Evolutionary conservation across 2,888 invertebrate genomes (phyloP).

Genomic region (Clitarchus hookeri): DNA sequence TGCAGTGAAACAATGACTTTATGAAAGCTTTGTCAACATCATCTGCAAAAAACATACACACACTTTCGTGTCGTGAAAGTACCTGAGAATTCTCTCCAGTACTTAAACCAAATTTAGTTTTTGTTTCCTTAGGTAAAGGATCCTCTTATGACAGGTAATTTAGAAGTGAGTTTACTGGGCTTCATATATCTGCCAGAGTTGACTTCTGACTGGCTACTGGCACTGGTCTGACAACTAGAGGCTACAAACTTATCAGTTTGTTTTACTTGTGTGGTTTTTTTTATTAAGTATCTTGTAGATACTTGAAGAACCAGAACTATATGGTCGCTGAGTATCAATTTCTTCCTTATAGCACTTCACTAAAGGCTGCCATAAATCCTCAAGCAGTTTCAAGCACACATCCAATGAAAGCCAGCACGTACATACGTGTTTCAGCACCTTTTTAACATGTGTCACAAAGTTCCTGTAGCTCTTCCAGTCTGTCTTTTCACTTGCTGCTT

Average conservation of each 20-base stretch:
- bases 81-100: neutral
- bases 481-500: neutral
- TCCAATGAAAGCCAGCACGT: neutral
- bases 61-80: neutral
- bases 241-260: neutral
- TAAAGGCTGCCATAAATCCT: neutral
- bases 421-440: neutral
- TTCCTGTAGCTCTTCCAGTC: neutral
- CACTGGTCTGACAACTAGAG: neutral
- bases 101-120: neutral
- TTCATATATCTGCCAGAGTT: neutral
- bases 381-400: neutral
- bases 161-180: neutral
- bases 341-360: neutral
- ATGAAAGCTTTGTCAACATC: neutral
- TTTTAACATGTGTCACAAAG: neutral
- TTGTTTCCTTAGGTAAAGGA: neutral
- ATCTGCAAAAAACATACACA: neutral
- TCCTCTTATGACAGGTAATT: neutral
- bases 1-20: neutral
- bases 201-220: neutral
- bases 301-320: neutral
- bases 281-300: neutral
- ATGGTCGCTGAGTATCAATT: neutral
- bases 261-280: neutral